Conservation (phyloP, 2,113 vertebrate species). For the Calidris pygmaea region DNA sequence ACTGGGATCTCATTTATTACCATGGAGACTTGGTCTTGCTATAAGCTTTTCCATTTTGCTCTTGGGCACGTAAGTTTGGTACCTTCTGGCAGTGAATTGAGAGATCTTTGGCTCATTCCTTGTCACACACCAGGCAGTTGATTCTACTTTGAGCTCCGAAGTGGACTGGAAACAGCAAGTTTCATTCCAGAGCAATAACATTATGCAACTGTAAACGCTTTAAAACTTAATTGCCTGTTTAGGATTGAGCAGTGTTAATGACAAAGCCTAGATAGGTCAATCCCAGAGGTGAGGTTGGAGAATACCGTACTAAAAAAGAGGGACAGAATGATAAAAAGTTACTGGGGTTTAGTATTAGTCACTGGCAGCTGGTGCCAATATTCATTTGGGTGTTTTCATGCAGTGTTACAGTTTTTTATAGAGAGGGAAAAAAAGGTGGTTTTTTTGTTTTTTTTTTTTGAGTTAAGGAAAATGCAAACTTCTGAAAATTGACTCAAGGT, state of each 20-base stretch:
- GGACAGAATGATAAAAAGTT: not conserved
- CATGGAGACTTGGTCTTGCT: not conserved
- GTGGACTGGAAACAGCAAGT: not conserved
- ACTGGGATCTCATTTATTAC: not conserved
- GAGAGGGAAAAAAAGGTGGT: not conserved
- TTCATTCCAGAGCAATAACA: constrained; percentile 42
- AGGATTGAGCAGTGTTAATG: constrained; percentile 5
- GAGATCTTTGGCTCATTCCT: not conserved
- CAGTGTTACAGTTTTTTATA: not conserved
- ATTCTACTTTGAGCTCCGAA: not conserved
- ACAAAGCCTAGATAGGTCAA: not conserved
- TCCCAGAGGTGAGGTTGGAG: not conserved
- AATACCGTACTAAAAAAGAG: not conserved
- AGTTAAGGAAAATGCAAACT: not conserved
- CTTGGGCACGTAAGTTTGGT: not conserved
- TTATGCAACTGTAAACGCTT: constrained; percentile 43
- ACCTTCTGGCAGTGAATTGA: not conserved
- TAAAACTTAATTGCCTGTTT: constrained; percentile 42
- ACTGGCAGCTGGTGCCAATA: not conserved
- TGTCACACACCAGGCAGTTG: not conserved
- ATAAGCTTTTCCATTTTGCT: not conserved
- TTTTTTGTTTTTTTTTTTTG: not conserved
- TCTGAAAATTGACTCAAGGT: not conserved
- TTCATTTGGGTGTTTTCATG: not conserved
- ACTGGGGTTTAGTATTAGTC: not conserved